Evolutionary conservation across 1,140 invertebrate species (phyloP), one percentile per base, ranked within the genome.

Genomic region (Bombus consobrinus): DNA sequence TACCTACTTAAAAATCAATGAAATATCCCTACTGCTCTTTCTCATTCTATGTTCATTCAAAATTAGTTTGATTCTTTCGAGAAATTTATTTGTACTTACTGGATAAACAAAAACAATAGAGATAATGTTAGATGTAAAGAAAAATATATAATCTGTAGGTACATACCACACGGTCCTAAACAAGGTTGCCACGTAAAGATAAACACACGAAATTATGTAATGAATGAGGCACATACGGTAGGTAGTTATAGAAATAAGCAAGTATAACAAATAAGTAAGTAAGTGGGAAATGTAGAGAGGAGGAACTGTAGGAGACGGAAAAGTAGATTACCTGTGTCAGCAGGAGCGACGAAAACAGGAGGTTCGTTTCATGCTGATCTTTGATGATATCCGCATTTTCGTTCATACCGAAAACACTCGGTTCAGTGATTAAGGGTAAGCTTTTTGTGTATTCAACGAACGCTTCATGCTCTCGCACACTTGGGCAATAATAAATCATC

Each of bases 321-420:
- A 1, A 39, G 9, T 83, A 71, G 62, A 37, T 32, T 95, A 98
- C 98, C 97, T 99, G 98, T 59, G 98, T 99, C 4, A 98, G 94
- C 41, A 99, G 94, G 66, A 98, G 97, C 79, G 97, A 98, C 64
- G 96, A 95, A 83, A 99, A 97, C 34, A 99, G 93, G 74, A 97
- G 95, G 84, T 97, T 96, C 1, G 98, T 98, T 94, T 99, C 98
- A 81, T 97, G 96, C 94, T 98, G 97, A 93, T 99, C 98, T 95
- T 99, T 99, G 88, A 98, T 97, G 88, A 99, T 99, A 94, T 99
- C 98, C 2, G 98, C 98, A 95, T 99, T 99, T 83, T 97, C 96
- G 94, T 99, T 97, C 97, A 99, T 98, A 37, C 98, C 98, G 95
- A 99, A 99, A 69, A 99, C 97, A 89, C 97, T 97, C 0, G 98